Base-by-base conservation (phyloP, 2,797 vertebrate species). In the Gouania willdenowi region DNA sequence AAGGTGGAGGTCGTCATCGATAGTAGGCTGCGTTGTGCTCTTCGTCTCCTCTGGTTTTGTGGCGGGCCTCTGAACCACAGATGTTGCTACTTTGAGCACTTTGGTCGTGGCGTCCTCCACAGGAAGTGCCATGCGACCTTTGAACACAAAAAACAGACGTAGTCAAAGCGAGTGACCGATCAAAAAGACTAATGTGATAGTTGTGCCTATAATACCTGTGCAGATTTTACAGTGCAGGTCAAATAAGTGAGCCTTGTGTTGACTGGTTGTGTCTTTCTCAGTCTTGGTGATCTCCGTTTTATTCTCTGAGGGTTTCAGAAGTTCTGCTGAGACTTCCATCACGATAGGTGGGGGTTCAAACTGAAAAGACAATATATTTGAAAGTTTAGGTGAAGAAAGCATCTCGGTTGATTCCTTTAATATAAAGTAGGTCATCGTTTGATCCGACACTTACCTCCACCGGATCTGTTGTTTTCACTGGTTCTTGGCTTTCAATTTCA, bases 211-310 rank as follows among this genome's bases (percentile, higher is more conserved):
- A n/a, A 75, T 87, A 98, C 97, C 97, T 90, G 93, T 99, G 79
- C 97, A 99, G 59, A 99, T 99, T 90, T 98, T 99, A 81, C 97
- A 99, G 76, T 98, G 90, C 16, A 98, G 87, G 75, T 99, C 97
- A 9, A 99, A 99, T 22, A 99, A 90, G 71, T 99, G 97, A 49
- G 95, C 92, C 76, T 96, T 98, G 78, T 99, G 97, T 67, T 94
- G 91, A 64, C 45, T 84, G 25, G 97, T 99, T 1, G 97, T 98
- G 62, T 99, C 96, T 9, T 87, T 91, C 23, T 86, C 55, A 2
- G 68, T 83, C 28, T 91, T 90, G 4, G 79, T 26, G 21, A 72
- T 84, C 15, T 93, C 92, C 23, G 56, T 63, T 49, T 89, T 90
- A 56, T 84, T 86, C 46, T 93, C 91, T 18, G 90, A 89, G 29